A percentile compares a stretch with the other conserved stretches of the same genome.
These are phyloP conservation scores for Oxyruncus cristatus DNA, from an alignment of 2,113 vertebrate species.

Conservation along the genomic window DNA sequence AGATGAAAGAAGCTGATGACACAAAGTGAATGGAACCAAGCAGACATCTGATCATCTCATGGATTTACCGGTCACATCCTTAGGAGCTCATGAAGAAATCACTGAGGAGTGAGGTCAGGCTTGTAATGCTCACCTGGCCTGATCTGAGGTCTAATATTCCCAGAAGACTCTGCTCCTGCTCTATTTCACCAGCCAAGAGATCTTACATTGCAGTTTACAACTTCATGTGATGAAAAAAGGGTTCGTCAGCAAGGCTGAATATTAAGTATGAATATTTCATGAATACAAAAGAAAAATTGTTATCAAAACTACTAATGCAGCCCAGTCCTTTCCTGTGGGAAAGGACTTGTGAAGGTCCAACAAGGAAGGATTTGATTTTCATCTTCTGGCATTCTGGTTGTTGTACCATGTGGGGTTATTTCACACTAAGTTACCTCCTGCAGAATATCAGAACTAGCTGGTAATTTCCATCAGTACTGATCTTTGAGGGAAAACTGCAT, in stretches of 20 bases:
- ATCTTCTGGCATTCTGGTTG: background rate
- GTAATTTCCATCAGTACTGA: background rate
- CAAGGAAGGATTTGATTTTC: background rate
- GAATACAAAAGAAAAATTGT: background rate
- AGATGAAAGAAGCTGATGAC: background rate
- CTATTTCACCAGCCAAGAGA: background rate
- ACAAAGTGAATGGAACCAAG: background rate
- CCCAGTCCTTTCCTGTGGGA: background rate
- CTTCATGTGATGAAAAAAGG: background rate
- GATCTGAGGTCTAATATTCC: background rate
- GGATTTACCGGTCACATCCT: background rate
- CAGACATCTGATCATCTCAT: rapidly evolving
- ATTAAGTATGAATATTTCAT: background rate
- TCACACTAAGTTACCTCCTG: background rate
- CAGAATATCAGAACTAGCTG: background rate
- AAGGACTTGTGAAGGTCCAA: background rate
- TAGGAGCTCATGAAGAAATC: background rate
- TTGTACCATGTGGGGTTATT: background rate
- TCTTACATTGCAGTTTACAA: background rate
- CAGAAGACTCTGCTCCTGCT: background rate
- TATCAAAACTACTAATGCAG: background rate
- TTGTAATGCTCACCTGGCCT: background rate
- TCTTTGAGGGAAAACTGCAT: background rate
- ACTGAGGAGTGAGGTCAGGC: background rate
- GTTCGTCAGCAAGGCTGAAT: background rate